Percentiles rank a stretch among this genome's conserved stretches.
Evolutionary conservation across 2,888 invertebrate species (phyloP).

Genomic region (Liodrosophila aerea): DNA sequence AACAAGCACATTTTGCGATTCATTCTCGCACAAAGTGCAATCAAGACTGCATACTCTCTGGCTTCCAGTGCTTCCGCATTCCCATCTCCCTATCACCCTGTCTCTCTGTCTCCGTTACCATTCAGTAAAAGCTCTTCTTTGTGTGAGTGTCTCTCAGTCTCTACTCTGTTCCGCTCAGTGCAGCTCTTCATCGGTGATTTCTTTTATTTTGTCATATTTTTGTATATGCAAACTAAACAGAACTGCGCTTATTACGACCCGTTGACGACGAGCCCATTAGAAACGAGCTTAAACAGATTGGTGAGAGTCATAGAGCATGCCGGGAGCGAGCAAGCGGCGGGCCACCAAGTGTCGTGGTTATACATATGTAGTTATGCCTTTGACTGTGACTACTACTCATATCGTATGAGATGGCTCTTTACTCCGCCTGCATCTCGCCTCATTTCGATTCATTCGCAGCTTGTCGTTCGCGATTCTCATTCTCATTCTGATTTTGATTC

Average conservation of each 20-base stretch:
- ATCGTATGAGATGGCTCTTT: neutral
- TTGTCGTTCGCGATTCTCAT: conserved; percentile 4
- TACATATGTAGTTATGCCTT: conserved; percentile 35
- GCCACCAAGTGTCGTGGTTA: conserved; percentile 34
- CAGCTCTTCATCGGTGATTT: conserved; percentile 16
- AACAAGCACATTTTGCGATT: conserved; percentile 44
- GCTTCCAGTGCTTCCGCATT: conserved; percentile 16
- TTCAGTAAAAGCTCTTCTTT: neutral
- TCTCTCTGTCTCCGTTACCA: neutral
- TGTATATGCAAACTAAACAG: conserved; percentile 45
- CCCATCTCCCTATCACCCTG: neutral
- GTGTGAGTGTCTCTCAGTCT: neutral
- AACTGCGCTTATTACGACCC: conserved; percentile 71
- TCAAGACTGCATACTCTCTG: conserved; percentile 42
- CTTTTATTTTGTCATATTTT: conserved; percentile 44
- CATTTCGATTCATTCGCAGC: conserved; percentile 27
- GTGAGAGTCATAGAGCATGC: neutral
- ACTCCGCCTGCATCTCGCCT: conserved; percentile 16
- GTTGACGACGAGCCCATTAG: conserved; percentile 55
- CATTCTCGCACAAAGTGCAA: conserved; percentile 62
- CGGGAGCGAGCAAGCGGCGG: conserved; percentile 9
- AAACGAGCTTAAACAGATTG: conserved; percentile 44
- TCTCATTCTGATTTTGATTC: neutral
- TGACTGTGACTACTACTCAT: conserved; percentile 19
- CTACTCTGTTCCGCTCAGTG: conserved; percentile 11